Base-by-base conservation (phyloP, 2,888 invertebrate genomes). In the Drosophila setosimentum region DNA sequence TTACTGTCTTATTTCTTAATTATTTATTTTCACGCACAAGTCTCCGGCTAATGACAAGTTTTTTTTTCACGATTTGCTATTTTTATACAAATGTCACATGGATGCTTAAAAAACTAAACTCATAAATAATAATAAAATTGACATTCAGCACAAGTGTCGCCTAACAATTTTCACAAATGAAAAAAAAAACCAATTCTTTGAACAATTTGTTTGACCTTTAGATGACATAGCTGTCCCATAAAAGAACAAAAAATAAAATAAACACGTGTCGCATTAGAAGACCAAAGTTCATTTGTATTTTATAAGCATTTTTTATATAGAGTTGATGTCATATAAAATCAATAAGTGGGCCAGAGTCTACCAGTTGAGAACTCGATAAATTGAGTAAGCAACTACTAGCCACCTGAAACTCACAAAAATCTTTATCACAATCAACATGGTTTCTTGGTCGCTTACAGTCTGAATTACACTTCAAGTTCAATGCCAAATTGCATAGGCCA, bases 181-280 rank as follows among this genome's bases (percentile, higher is more conserved):
- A 21, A 16, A 16, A 27, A 70, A 55, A 62, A 50, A 21, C 63
- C 61, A 51, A 54, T 24, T 68, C 50, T 49, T 59, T 53, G 50
- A 49, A 50, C 62, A 40, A 60, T 73, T 70, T 62, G 69, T 51
- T 62, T 87, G 87, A 90, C 87, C 90, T 87, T 88, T 81, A 86
- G 71, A 85, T 87, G 90, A 88, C 90, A 79, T 81, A 88, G 59
- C 6, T n/a, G 55, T 60, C 33, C 57, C 55, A 58, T 11, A 21
- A 40, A n/a, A n/a, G 10, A 40, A 40, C 40, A n/a, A n/a, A n/a
- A 24, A 24, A 42, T 42, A 8, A 8, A 24, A 16, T 16, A 42
- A 45, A 76, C 77, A 77, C 82, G 80, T 83, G 83, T 66, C 71
- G 35, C 58, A 29, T 78, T 88, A 78, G 81, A 84, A 80, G 76